Conservation (phyloP, 2,888 invertebrate species). For the Boloria selene region DNA sequence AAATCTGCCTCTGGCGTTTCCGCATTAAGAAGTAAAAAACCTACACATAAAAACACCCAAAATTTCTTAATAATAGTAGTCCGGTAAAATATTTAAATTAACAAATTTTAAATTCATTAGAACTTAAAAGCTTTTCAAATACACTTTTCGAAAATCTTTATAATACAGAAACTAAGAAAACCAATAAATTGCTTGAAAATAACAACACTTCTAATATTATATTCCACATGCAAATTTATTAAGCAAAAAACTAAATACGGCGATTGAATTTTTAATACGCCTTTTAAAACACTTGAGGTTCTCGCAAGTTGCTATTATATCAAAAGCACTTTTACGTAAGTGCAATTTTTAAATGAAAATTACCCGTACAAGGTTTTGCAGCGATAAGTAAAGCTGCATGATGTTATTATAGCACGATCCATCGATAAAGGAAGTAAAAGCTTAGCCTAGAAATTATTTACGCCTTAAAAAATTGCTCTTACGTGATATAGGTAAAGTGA, state of each 20-base stretch:
- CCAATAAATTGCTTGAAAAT: neutral
- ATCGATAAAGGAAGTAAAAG: slow-evolving; percentile 37
- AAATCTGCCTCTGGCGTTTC: no score
- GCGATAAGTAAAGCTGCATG: slow-evolving; percentile 45
- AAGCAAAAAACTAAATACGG: slow-evolving; percentile 15
- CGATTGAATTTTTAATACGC: slow-evolving; percentile 30
- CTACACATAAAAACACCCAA: no score
- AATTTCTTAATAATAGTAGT: neutral
- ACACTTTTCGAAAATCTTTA: no score
- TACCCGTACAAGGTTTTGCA: slow-evolving; percentile 44
- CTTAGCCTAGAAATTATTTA: neutral
- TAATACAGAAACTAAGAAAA: no score
- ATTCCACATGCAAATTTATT: slow-evolving; percentile 16
- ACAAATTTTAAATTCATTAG: no score
- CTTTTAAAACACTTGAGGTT: slow-evolving; percentile 31
- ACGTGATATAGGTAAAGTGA: no score
- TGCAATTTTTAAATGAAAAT: slow-evolving; percentile 45
- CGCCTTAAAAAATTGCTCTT: neutral
- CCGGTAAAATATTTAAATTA: no score
- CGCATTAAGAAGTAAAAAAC: no score
- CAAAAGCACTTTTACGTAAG: slow-evolving; percentile 32
- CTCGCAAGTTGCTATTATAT: slow-evolving; percentile 36
- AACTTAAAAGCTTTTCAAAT: no score
- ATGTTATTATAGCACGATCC: slow-evolving; percentile 42
- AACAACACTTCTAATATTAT: neutral